A percentile compares a stretch with the other conserved stretches of the same genome.
phyloP scores from a whole-genome alignment of 2,797 vertebrate species.

The Alosa sapidissima region DNA sequence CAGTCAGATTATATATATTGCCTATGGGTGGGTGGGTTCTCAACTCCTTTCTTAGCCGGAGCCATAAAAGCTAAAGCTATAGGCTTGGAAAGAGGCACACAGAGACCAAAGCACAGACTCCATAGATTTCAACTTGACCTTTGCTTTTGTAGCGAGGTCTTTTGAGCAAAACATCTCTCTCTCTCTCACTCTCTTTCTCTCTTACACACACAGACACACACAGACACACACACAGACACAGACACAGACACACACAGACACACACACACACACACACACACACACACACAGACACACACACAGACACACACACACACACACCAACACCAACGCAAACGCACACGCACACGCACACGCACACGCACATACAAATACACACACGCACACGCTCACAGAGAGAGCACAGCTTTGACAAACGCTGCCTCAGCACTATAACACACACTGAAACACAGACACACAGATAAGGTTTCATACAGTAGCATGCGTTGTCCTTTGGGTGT shows the following conservation, averaged over 20 bases:
- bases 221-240: not conserved
- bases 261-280: not conserved
- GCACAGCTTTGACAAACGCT: no score
- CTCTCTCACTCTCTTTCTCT: not conserved
- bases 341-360: no score
- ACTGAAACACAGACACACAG: not conserved
- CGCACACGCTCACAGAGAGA: not conserved
- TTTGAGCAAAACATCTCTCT: not conserved
- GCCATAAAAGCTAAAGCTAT: not conserved
- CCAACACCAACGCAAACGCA: no score
- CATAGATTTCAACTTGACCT: not conserved
- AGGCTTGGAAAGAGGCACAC: not conserved
- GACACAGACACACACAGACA: not conserved
- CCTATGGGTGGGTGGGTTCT: no score
- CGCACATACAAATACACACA: not conserved
- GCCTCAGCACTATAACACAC: no score
- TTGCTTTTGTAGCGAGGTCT: not conserved
- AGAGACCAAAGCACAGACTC: not conserved
- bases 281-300: no score
- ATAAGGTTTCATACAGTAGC: conserved; percentile 25
- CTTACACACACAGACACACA: conserved; percentile 17
- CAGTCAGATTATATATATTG: no score
- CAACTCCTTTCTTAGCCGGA: not conserved
- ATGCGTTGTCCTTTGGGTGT: conserved; percentile 33
- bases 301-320: no score